A percentile compares a stretch with the other conserved stretches of the same genome.
These are phyloP conservation scores for Poliocrania exsul DNA, from an alignment of 2,797 vertebrate genomes.

Conservation along the genomic window DNA sequence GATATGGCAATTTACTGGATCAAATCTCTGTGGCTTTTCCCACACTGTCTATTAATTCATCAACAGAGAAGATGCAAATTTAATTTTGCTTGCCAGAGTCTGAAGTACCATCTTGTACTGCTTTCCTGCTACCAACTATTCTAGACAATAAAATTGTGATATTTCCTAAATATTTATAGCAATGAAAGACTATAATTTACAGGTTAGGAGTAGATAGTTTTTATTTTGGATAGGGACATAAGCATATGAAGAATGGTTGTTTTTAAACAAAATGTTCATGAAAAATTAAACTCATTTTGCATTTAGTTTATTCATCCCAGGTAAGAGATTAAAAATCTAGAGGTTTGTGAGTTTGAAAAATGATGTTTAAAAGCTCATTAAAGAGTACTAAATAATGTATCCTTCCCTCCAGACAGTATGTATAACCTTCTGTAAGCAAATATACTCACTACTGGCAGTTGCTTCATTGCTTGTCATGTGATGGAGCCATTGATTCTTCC, in stretches of 20 bases:
- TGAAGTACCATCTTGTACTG: not conserved
- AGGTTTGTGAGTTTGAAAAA: not conserved
- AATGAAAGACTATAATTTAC: not conserved
- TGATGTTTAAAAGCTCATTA: not conserved
- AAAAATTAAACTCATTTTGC: not conserved
- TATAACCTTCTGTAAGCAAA: not conserved
- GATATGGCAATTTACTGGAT: not conserved
- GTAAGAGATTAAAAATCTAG: not conserved
- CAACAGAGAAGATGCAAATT: not conserved
- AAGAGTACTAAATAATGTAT: not conserved
- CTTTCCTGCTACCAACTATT: not conserved
- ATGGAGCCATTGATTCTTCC: not conserved
- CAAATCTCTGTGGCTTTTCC: not conserved
- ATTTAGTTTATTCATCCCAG: not conserved
- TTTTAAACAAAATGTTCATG: not conserved
- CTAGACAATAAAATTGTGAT: not conserved
- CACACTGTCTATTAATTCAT: not conserved
- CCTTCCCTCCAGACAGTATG: not conserved
- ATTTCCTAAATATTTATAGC: not conserved
- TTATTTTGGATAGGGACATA: not conserved
- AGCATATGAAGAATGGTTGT: not conserved
- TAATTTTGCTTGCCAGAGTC: not conserved
- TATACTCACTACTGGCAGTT: rapidly evolving
- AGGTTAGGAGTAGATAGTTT: not conserved
- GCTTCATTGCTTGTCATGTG: not conserved